Base-by-base conservation (phyloP, 2,113 vertebrate species). In the Eretmochelys imbricata region DNA sequence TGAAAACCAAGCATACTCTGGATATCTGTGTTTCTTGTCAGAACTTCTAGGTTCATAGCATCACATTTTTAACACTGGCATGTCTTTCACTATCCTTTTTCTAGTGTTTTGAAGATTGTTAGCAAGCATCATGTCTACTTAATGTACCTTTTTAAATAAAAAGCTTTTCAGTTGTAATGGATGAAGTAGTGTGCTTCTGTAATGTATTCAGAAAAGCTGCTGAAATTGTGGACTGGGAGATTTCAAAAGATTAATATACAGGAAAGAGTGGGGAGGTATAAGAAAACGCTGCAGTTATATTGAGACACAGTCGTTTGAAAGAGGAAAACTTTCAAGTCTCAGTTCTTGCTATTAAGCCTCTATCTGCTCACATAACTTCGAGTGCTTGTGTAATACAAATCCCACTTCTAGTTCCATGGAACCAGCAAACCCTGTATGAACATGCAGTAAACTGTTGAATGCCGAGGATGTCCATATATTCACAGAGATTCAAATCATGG, bases 1-100 rank as follows among this genome's bases (percentile, higher is more conserved):
- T 91, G 85, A 93, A 96, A 91, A 89, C 59, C 53, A 55, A 94
- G 72, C 3, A 53, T 82, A 84, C 3, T 22, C 59, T 82, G 69
- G 24, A 8, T 88, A 50, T 93, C 62, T 65, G 19, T 25, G 24
- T 80, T 88, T 94, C 42, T 84, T 91, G 6, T 86, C 57, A 83
- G 89, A 96, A 55, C 27, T 42, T 82, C 2, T 79, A 2, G 89
- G 31, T 91, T 48, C 35, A 5, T 79, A 38, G 10, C 1, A 1
- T 78, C 46, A 55, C 19, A 5, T 80, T 80, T 89, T 85, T 62
- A 88, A 78, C 57, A 85, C 2, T 38, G 88, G 8, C 25, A 10
- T 88, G 90, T 92, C 10, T 83, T 90, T 54, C 5, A 48, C 76
- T 93, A 83, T 3, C 2, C 5, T 65, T 93, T 85, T 80, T 38